Evolutionary conservation across 1,140 invertebrate species (phyloP).

Genomic region (Ceratitis capitata): DNA sequence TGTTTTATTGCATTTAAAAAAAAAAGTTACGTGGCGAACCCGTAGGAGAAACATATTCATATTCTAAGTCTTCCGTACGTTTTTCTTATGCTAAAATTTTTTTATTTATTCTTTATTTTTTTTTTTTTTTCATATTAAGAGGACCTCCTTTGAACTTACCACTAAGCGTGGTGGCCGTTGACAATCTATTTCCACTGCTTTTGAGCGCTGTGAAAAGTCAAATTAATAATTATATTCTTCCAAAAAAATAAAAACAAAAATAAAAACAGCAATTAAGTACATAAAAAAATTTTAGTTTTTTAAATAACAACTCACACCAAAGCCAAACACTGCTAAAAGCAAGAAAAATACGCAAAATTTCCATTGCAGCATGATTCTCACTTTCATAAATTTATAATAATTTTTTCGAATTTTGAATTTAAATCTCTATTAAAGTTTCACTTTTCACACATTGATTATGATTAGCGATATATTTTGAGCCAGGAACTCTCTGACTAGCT

Average conservation of each 20-base stretch:
- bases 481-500: background rate
- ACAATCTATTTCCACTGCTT: conserved; percentile 51
- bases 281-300: no score
- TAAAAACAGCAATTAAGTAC: background rate
- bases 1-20: no score
- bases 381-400: background rate
- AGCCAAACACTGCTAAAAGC: background rate
- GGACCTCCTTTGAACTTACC: conserved; percentile 48
- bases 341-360: background rate
- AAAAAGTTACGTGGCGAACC: no score
- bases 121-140: no score
- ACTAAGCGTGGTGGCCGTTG: conserved; percentile 57
- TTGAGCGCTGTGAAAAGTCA: background rate
- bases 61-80: no score
- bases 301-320: background rate
- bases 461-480: background rate
- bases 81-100: background rate
- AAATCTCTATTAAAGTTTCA: no score
- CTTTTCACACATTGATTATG: no score
- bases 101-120: no score
- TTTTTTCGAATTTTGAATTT: no score
- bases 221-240: no score
- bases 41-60: no score
- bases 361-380: background rate
- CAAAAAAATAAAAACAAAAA: background rate